Base-by-base conservation (phyloP, 2,113 vertebrate genomes). In the Telmatochromis sp. region DNA sequence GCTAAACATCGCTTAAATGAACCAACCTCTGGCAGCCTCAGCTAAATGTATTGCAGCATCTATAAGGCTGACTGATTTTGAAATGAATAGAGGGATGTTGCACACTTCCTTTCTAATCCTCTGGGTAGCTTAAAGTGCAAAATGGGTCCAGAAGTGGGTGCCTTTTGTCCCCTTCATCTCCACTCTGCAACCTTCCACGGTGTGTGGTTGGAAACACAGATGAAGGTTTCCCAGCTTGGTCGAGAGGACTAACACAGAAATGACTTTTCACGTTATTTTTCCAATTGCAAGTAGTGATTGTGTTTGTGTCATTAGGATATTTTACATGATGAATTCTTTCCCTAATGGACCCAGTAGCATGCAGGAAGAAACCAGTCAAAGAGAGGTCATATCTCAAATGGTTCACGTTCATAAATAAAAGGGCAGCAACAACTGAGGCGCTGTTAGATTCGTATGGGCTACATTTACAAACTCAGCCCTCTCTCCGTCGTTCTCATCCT, bases 391-490 rank as follows among this genome's bases (percentile, higher is more conserved):
- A 84, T 92, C 94, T 95, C 92, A 95, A 93, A 94, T 90, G 87
- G 82, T 93, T 94, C 81, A 11, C 90, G 21, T 91, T 89, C 91
- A 86, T 95, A 95, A 95, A 96, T 94, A 92, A 79, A 85, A 84
- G 82, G 79, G 82, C 83, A 84, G 63, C 91, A 92, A 88, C 90
- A 87, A 88, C 83, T 87, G 89, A 91, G 80, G 83, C 84, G 75
- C 88, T 79, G 81, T 83, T 88, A 45, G 91, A 88, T 87, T 88
- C 87, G 65, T 85, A 95, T 90, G 85, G 92, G 85, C 81, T 85
- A 87, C 92, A 93, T 96, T 95, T 95, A 95, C 92, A 95, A 95
- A 96, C 93, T 87, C 81, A 40, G 79, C 85, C 70, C 78, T 84
- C 51, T 91, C 82, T 57, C 65, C 7, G 12, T 54, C 15, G 13